phyloP scores from a whole-genome alignment of 1,140 invertebrate genomes.

The Bombus terrestris region DNA sequence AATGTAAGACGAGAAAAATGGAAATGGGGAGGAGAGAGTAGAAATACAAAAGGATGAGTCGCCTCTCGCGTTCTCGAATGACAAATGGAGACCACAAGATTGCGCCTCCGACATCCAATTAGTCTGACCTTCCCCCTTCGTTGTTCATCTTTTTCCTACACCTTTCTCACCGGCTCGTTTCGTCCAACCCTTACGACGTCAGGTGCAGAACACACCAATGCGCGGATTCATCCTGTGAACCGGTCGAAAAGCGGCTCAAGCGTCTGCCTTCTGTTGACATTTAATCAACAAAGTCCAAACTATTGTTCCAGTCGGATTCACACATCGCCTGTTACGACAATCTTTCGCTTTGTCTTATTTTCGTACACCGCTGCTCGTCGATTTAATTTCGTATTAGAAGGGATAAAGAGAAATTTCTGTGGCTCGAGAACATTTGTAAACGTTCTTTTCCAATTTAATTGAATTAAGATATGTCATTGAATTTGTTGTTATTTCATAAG shows the following conservation, averaged over 20 bases:
- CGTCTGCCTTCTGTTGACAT: conserved; percentile 70
- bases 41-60: conserved; percentile 33
- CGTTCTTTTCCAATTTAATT: no score
- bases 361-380: not conserved
- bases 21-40: conserved; percentile 42
- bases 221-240: conserved; percentile 67
- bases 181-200: conserved; percentile 62
- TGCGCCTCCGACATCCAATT: conserved; percentile 80
- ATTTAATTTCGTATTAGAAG: not conserved
- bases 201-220: conserved; percentile 70
- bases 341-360: conserved; percentile 25
- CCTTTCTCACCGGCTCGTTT: conserved; percentile 29
- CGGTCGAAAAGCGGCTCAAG: conserved; percentile 65
- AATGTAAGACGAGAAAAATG: conserved; percentile 35
- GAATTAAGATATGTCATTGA: no score
- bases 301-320: conserved; percentile 60
- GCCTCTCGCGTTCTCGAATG: conserved; percentile 71
- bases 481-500: no score
- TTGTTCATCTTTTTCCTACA: conserved; percentile 55
- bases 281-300: conserved; percentile 79
- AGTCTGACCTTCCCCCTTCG: conserved; percentile 66
- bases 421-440: no score
- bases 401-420: not conserved
- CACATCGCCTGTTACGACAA: conserved; percentile 23
- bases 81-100: conserved; percentile 81